These are phyloP conservation scores for Tiphia femorata DNA, from an alignment of 2,888 invertebrate genomes.

Conservation along the genomic window DNA sequence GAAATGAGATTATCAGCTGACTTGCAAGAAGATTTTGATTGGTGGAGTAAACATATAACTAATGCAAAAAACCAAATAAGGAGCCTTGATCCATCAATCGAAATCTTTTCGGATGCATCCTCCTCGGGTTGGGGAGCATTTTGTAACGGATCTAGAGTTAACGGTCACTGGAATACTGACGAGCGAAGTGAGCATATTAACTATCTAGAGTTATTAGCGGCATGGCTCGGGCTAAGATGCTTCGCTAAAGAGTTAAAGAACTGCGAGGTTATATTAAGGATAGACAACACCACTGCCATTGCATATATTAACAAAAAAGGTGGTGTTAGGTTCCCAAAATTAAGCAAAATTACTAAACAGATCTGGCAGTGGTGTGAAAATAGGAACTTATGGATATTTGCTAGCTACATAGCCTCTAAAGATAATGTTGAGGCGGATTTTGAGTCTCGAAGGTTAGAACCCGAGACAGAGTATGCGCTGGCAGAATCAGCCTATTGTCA, in stretches of 20 bases:
- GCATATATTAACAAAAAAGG: slow-evolving; percentile 6
- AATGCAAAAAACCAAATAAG: background rate
- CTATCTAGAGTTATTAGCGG: slow-evolving; percentile 7
- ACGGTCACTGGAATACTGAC: slow-evolving; percentile 4
- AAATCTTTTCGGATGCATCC: slow-evolving; percentile 15
- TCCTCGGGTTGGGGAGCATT: slow-evolving; percentile 11
- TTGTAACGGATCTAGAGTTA: background rate
- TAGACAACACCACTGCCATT: slow-evolving; percentile 16
- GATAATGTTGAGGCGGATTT: slow-evolving; percentile 5
- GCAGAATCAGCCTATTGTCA: background rate
- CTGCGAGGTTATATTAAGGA: slow-evolving; percentile 3
- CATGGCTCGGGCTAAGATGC: slow-evolving; percentile 1
- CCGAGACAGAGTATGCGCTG: slow-evolving; percentile 5
- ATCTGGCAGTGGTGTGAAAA: slow-evolving; percentile 14
- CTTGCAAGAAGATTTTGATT: background rate
- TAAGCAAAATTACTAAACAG: slow-evolving; percentile 5
- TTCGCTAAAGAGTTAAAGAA: slow-evolving; percentile 1
- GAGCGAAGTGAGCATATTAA: slow-evolving; percentile 6
- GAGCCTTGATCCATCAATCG: background rate
- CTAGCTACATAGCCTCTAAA: slow-evolving; percentile 6
- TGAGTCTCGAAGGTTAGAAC: slow-evolving; percentile 5
- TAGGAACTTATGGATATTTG: slow-evolving; percentile 2
- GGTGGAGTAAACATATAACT: background rate
- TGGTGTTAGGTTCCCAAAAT: background rate
- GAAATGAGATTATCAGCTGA: background rate